These are phyloP conservation scores for Mnemiopsis leidyi DNA, from an alignment of 37 sponge, comb jelly and placozoan species.

Conservation along the genomic window DNA sequence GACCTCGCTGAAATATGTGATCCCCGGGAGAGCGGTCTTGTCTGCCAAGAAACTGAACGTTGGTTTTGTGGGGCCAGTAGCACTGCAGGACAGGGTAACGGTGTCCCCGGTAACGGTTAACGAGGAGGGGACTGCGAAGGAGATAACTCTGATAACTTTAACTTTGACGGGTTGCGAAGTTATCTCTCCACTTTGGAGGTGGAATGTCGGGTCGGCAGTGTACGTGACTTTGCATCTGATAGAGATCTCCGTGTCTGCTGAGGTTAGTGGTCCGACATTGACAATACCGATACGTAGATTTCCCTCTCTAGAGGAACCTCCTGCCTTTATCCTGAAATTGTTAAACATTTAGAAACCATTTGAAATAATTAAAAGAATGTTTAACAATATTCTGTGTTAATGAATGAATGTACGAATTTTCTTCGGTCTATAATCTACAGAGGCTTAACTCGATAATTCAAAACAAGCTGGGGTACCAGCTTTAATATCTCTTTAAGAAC, in stretches of 20 bases:
- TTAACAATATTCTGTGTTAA: too few species aligned
- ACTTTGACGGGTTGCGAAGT: background rate
- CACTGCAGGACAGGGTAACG: background rate
- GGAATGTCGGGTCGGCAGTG: background rate
- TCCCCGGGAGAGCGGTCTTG: background rate
- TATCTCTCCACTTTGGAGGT: background rate
- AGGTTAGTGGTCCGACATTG: background rate
- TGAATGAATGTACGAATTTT: too few species aligned
- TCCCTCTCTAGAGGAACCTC: background rate
- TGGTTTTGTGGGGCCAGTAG: background rate
- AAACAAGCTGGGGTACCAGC: too few species aligned
- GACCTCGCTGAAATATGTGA: background rate
- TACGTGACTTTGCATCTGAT: background rate
- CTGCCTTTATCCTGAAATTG: background rate
- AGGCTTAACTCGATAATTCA: too few species aligned
- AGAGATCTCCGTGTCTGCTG: background rate
- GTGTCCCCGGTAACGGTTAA: background rate
- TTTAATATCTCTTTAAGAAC: too few species aligned
- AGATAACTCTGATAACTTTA: background rate
- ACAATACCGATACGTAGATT: background rate
- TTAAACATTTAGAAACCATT: too few species aligned
- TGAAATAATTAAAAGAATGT: too few species aligned
- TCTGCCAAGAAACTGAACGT: background rate
- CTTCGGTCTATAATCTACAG: too few species aligned
- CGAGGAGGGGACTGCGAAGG: background rate